Evolutionary conservation across 2,113 vertebrate species (phyloP), one percentile per base, ranked within the genome.

Genomic region (Tachysurus fulvidraco): DNA sequence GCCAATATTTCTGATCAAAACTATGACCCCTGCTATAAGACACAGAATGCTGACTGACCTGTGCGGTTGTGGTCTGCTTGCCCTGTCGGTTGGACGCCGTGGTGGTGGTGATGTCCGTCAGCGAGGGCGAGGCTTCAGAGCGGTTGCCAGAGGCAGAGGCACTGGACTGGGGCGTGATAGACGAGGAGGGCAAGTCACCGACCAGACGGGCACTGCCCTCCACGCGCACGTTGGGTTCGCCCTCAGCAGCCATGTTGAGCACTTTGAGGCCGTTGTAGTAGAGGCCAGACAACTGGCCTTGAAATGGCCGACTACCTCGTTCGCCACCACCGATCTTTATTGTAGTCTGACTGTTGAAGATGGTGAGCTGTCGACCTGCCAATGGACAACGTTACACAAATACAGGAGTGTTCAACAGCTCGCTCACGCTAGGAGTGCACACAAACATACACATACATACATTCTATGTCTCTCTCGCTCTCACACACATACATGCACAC

Each of bases 281-380:
- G 91, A 99, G 97, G 91, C 98, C 98, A 88, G 98, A 97, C 86
- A 99, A 96, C 94, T 99, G 98, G 85, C 98, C 98, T 95, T 99
- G 98, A 95, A 99, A 99, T 93, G 98, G 97, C 80, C 96, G 96
- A 73, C 95, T 94, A 76, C 91, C 90, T 8, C 93, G 94, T 91
- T 99, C 97, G 84, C 95, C 96, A 90, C 98, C 97, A 89, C 98
- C 98, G 89, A 99, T 98, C 91, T 96, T 97, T 95, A 99, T 99
- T 87, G 98, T 99, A 87, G 97, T 98, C 96, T 99, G 98, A 94
- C 98, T 99, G 97, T 99, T 99, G 97, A 99, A 99, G 96, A 99
- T 99, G 96, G 98, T 99, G 93, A 99, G 96, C 95, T 99, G 98
- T 91, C 98, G 97, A 91, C 98, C 98, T 99, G 96, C 90, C 92